These are phyloP conservation scores for Tetrao urogallus DNA, from an alignment of 2,113 vertebrate species.

Conservation along the genomic window DNA sequence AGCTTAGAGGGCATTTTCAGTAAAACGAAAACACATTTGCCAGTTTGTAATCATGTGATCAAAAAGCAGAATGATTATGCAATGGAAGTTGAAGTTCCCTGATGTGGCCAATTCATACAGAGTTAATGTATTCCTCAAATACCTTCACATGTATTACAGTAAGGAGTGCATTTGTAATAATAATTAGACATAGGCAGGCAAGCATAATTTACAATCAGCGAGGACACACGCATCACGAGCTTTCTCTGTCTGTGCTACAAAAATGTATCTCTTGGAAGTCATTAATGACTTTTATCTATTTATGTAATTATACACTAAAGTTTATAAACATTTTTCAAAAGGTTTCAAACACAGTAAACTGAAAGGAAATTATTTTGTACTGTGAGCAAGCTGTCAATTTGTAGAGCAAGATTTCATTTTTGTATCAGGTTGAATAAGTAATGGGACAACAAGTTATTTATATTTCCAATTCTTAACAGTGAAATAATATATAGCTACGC, in stretches of 20 bases:
- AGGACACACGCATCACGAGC: background rate
- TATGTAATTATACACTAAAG: background rate
- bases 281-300: background rate
- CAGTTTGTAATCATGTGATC: background rate
- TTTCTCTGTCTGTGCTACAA: background rate
- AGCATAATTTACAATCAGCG: background rate
- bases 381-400: constrained; percentile 12
- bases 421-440: background rate
- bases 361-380: constrained; percentile 24
- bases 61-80: background rate
- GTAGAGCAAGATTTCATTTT: constrained; percentile 19
- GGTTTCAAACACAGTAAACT: constrained; percentile 2
- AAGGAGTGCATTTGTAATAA: background rate
- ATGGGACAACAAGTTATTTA: background rate
- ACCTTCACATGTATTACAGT: background rate
- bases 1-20: background rate
- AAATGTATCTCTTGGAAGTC: constrained; percentile 1
- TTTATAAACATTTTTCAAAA: background rate
- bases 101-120: constrained; percentile 16
- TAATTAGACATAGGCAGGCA: background rate
- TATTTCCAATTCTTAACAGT: constrained; percentile 31
- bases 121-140: background rate
- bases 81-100: background rate
- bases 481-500: constrained; percentile 44
- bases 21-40: background rate